Evolutionary conservation across 1,140 invertebrate genomes (phyloP).

Genomic region (Venturia canescens): DNA sequence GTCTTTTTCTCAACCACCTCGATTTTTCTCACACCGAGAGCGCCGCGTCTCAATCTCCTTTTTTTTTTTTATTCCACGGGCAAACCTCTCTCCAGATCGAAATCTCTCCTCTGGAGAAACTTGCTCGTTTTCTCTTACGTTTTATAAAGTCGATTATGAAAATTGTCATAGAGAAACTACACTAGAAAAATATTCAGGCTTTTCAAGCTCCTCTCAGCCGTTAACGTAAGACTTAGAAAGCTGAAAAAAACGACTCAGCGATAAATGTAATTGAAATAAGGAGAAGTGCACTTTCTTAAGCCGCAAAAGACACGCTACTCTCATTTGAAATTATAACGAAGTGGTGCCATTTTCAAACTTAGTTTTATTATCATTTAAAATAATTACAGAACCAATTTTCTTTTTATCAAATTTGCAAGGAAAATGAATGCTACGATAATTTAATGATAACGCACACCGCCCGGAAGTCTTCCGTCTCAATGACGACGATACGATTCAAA

Average conservation of each 20-base stretch:
- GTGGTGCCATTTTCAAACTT: no score
- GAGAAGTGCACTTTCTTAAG: background rate
- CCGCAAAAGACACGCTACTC: background rate
- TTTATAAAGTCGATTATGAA: background rate
- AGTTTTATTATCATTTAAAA: no score
- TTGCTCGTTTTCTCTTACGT: slow-evolving; percentile 7
- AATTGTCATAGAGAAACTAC: no score
- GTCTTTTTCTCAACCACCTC: slow-evolving; percentile 17
- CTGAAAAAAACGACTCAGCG: background rate
- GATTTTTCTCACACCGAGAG: background rate
- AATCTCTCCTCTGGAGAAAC: background rate
- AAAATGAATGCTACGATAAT: no score
- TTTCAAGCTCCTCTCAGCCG: no score
- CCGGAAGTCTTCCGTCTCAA: no score
- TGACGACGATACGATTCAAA: no score
- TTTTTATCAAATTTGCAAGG: no score
- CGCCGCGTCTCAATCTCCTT: background rate
- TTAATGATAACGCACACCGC: no score
- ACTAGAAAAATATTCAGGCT: no score
- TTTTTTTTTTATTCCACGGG: slow-evolving; percentile 18
- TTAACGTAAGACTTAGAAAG: background rate
- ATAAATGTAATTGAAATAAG: background rate
- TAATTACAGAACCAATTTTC: no score
- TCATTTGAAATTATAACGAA: no score
- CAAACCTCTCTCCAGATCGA: background rate